phyloP scores from a whole-genome alignment of 1,140 invertebrate species.

The Lordiphosa collinella region DNA sequence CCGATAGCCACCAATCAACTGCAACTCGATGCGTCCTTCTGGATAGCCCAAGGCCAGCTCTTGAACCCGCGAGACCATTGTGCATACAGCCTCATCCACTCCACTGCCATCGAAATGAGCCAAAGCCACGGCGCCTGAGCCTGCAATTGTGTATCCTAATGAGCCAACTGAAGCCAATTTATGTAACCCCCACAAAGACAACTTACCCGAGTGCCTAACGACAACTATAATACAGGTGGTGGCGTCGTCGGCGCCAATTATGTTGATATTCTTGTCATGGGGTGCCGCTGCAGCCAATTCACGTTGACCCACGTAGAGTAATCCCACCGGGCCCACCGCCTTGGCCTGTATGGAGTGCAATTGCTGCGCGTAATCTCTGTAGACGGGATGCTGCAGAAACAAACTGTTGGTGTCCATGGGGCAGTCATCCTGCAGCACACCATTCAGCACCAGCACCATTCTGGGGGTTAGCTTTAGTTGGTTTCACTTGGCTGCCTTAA shows the following conservation, averaged over 20 bases:
- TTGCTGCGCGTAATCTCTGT: conserved; percentile 90
- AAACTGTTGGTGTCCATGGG: conserved; percentile 89
- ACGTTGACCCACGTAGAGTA: conserved; percentile 93
- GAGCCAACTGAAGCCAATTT: conserved; percentile 52
- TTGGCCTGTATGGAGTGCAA: conserved; percentile 85
- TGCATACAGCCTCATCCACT: conserved; percentile 88
- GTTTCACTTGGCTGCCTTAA: conserved; percentile 49
- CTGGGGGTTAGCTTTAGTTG: conserved; percentile 28
- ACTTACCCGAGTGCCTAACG: conserved; percentile 93
- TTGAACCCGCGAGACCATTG: conserved; percentile 90
- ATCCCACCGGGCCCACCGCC: conserved; percentile 87
- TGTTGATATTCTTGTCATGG: conserved; percentile 94
- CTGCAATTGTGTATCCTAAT: conserved; percentile 80
- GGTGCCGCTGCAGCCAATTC: conserved; percentile 94
- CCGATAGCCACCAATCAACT: conserved; percentile 93
- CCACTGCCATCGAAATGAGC: conserved; percentile 94
- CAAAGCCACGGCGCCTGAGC: conserved; percentile 91
- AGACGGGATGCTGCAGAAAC: conserved; percentile 89
- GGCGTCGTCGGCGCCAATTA: conserved; percentile 95
- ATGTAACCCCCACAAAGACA: neutral
- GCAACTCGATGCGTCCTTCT: conserved; percentile 92
- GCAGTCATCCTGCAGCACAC: conserved; percentile 91
- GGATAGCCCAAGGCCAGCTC: conserved; percentile 90
- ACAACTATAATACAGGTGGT: conserved; percentile 96
- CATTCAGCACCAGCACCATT: conserved; percentile 94